Evolutionary conservation across 2,888 invertebrate species (phyloP).

Genomic region (Trichopria drosophilae): DNA sequence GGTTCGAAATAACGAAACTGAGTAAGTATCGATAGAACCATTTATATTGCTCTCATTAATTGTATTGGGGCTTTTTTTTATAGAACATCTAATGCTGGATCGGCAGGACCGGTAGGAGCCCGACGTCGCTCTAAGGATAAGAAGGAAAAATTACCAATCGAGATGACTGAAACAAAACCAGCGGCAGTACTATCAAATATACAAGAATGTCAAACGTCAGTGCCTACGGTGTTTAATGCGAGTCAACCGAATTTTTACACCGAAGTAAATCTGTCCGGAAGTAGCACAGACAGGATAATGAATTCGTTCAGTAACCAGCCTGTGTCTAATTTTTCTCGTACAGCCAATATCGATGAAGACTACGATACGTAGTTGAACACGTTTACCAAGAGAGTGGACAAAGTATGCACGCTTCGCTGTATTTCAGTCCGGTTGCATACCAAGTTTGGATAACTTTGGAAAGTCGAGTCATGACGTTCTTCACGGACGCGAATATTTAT

Average conservation of each 20-base stretch:
- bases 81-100: slow-evolving; percentile 34
- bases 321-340: slow-evolving; percentile 49
- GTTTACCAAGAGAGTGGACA: no score
- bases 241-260: slow-evolving; percentile 57
- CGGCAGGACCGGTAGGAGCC: slow-evolving; percentile 19
- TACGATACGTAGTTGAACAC: slow-evolving; percentile 55
- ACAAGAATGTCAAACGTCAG: no score
- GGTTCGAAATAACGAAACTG: neutral
- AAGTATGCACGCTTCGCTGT: no score
- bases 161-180: slow-evolving; percentile 20
- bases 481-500: no score
- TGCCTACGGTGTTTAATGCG: slow-evolving; percentile 51
- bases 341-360: slow-evolving; percentile 54
- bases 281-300: slow-evolving; percentile 38
- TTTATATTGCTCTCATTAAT: slow-evolving; percentile 8
- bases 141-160: slow-evolving; percentile 12
- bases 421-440: no score
- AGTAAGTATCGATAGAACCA: slow-evolving; percentile 6
- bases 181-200: slow-evolving; percentile 28
- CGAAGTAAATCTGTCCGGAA: slow-evolving; percentile 52
- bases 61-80: slow-evolving; percentile 8
- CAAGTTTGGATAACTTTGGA: no score
- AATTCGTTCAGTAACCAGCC: slow-evolving; percentile 43
- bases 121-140: slow-evolving; percentile 25
- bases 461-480: no score